These are phyloP conservation scores for Thunnus albacares DNA, from an alignment of 2,797 vertebrate species.

Conservation along the genomic window DNA sequence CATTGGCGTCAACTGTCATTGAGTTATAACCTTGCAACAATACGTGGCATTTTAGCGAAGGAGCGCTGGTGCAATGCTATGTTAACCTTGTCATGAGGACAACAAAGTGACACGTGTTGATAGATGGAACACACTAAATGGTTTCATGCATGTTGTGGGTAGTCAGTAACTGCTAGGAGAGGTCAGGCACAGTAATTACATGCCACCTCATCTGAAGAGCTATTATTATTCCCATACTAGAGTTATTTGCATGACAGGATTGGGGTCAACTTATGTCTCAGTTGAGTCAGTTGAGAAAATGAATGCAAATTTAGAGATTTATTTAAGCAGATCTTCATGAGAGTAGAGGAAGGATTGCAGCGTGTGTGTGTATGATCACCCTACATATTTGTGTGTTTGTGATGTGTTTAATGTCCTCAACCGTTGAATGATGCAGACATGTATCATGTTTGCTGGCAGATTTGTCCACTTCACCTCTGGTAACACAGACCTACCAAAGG, in stretches of 20 bases:
- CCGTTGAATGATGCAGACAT: conserved; percentile 18
- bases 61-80: conserved; percentile 66
- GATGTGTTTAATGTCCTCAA: conserved; percentile 16
- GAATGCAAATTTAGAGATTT: conserved; percentile 73
- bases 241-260: conserved; percentile 80
- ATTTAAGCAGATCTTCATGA: conserved; percentile 67
- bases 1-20: conserved; percentile 75
- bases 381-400: conserved; percentile 33
- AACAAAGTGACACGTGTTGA: conserved; percentile 77
- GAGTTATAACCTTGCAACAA: conserved; percentile 82
- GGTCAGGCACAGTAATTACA: conserved; percentile 80
- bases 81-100: conserved; percentile 80
- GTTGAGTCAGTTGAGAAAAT: conserved; percentile 67
- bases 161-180: conserved; percentile 62
- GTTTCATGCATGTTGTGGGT: conserved; percentile 71
- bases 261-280: conserved; percentile 72
- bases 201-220: conserved; percentile 77
- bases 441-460: conserved; percentile 28
- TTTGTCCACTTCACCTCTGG: conserved; percentile 35
- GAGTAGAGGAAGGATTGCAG: conserved; percentile 34
- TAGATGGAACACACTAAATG: conserved; percentile 74
- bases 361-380: conserved; percentile 5
- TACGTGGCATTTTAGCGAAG: conserved; percentile 57
- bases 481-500: conserved; percentile 7
- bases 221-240: conserved; percentile 72